Evolutionary conservation across 2,888 invertebrate genomes (phyloP).

Genomic region (Crepidodera aurea): DNA sequence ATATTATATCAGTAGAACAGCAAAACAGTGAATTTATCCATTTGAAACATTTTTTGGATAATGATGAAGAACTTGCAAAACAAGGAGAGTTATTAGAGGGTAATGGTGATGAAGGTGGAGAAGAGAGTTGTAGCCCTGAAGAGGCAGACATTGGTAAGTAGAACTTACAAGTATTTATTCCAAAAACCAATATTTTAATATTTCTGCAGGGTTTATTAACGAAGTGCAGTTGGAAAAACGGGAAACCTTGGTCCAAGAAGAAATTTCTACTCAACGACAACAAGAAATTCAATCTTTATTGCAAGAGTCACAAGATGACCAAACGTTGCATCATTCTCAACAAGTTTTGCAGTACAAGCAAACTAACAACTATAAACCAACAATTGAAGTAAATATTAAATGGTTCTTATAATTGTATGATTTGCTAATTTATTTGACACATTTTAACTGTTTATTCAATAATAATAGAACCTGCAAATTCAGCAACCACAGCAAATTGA

Average conservation of each 20-base stretch:
- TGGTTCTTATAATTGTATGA: too few relatives aligned
- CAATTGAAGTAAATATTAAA: not conserved
- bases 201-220: not conserved
- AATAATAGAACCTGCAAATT: not conserved
- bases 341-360: not conserved
- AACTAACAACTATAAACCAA: not conserved
- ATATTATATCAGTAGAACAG: conserved; percentile 51
- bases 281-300: not conserved
- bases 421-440: too few relatives aligned
- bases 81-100: conserved; percentile 43
- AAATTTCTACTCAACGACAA: not conserved
- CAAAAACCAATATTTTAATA: not conserved
- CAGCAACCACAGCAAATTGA: conserved; percentile 3
- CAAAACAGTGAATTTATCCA: conserved; percentile 56
- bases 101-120: conserved; percentile 38
- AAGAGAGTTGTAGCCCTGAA: conserved; percentile 44
- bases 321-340: not conserved
- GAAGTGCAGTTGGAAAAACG: not conserved
- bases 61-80: conserved; percentile 53
- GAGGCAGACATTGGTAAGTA: conserved; percentile 35
- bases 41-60: conserved; percentile 58
- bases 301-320: not conserved
- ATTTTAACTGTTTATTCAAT: too few relatives aligned
- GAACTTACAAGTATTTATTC: too few relatives aligned
- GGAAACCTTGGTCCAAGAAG: not conserved